Evolutionary conservation across 2,888 invertebrate species (phyloP), one percentile per base, ranked within the genome.

Genomic region (Metopia argyrocephala): DNA sequence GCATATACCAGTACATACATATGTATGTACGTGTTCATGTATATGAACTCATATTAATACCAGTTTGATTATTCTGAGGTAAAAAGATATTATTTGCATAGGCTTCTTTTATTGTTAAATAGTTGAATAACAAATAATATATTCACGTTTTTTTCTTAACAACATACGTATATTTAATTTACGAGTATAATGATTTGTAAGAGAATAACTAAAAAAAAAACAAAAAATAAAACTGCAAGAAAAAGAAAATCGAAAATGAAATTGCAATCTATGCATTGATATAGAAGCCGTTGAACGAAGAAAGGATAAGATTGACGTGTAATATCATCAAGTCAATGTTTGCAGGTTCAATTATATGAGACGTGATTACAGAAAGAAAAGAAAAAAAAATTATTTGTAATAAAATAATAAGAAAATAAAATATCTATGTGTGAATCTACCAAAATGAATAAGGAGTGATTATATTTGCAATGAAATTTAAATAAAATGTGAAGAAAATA

Each of bases 111-210:
- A 68, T 64, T 76, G 62, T 71, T 20, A n/a, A 21, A 52, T 4
- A 2, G 15, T 38, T 38, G 38, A 38, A 38, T 38, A 38, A 38
- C 12, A 38, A 15, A 52, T 57, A 66, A 76, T 76, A 71, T 15
- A 73, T 71, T 71, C 71, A 78, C 78, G 71, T 78, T 54, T 75
- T 61, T 48, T 59, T 54, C 25, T 66, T 61, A 59, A 61, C 27
- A 62, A 38, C 15, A 38, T 38, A 15, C 15, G n/a, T 38, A 15
- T 73, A 71, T 78, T 65, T 59, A 65, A 65, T 78, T 71, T 71
- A n/a, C n/a, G n/a, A n/a, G n/a, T n/a, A 52, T 59, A 71, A 71
- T 61, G 54, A 71, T 64, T 38, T 64, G 15, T 28, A 65, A 31
- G 54, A 20, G 21, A 64, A 64, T 21, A 4, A 4, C n/a, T n/a